These are phyloP conservation scores for Caenorhabditis sinica DNA, from an alignment of 2,888 invertebrate genomes.

Conservation along the genomic window DNA sequence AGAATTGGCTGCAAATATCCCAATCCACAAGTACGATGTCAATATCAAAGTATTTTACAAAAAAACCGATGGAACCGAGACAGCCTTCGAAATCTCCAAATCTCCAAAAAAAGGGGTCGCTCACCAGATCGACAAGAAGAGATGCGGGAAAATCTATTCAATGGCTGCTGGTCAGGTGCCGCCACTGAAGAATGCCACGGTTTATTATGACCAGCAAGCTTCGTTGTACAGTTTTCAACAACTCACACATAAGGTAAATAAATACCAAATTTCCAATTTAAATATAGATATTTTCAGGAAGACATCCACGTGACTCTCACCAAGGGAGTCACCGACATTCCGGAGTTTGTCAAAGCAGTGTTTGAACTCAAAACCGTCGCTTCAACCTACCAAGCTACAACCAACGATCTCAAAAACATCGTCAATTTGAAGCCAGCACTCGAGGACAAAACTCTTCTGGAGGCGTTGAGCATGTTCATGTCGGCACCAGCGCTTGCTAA, in stretches of 20 bases:
- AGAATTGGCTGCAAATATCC: too few relatives aligned
- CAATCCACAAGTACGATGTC: too few relatives aligned
- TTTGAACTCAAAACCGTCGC: neutral
- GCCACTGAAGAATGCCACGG: too few relatives aligned
- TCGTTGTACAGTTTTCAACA: too few relatives aligned
- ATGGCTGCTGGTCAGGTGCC: too few relatives aligned
- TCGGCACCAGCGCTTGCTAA: conserved; percentile 24
- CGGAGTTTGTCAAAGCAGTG: neutral
- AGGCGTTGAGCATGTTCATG: conserved; percentile 24
- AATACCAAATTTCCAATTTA: neutral
- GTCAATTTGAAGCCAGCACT: neutral
- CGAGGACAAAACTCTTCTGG: conserved; percentile 25
- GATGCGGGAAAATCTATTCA: too few relatives aligned
- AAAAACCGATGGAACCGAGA: too few relatives aligned
- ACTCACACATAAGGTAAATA: neutral
- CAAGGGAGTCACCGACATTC: neutral
- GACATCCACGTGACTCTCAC: neutral
- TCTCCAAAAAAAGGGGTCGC: too few relatives aligned
- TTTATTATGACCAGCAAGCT: too few relatives aligned
- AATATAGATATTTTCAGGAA: neutral
- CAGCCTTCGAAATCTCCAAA: too few relatives aligned
- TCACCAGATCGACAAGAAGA: too few relatives aligned
- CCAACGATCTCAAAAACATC: conserved; percentile 14
- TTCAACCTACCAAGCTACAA: conserved; percentile 19
- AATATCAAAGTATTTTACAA: too few relatives aligned